Evolutionary conservation across 2,113 vertebrate genomes (phyloP), one percentile per base, ranked within the genome.

Genomic region (Cygnus atratus): DNA sequence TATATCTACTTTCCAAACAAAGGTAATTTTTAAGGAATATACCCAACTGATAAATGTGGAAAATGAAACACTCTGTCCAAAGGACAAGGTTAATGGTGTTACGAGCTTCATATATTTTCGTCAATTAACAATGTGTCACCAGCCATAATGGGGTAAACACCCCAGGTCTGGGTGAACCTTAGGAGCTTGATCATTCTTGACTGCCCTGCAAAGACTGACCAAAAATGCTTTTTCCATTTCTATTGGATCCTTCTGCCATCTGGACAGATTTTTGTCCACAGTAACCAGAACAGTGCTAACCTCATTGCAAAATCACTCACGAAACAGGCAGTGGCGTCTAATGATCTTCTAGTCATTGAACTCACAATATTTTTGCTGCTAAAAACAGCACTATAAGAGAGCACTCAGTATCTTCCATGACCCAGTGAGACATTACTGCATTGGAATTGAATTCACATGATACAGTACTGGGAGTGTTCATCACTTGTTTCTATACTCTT

Each of bases 351-450:
- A 61, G 46, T 62, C 17, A 26, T 0, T 29, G 33, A 76, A 14
- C 24, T 76, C 33, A 68, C 25, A 67, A 14, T 17, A 70, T 65
- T 94, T 44, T 65, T 88, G 54, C 54, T 58, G 21, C 54, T 62
- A 54, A 71, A 84, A 19, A 28, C 33, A 81, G 37, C 7, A 41
- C 48, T 16, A 35, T 46, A 37, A 66, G 79, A 62, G 31, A 33
- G 9, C 8, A 17, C 9, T 58, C 1, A 0, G 10, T 43, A 10
- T 19, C 48, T 72, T 44, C 78, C 43, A 44, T 0, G 2, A 61
- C 18, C 25, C 52, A 9, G 39, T 57, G 41, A 73, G 6, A 7
- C 55, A 21, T 0, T 1, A 39, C 48, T 43, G 35, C 41, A 16
- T 6, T 61, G 66, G 68, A 81, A 35, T 2, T 52, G 77, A 78